These are phyloP conservation scores for Pungitius pungitius DNA, from an alignment of 2,113 vertebrate species.

Conservation along the genomic window DNA sequence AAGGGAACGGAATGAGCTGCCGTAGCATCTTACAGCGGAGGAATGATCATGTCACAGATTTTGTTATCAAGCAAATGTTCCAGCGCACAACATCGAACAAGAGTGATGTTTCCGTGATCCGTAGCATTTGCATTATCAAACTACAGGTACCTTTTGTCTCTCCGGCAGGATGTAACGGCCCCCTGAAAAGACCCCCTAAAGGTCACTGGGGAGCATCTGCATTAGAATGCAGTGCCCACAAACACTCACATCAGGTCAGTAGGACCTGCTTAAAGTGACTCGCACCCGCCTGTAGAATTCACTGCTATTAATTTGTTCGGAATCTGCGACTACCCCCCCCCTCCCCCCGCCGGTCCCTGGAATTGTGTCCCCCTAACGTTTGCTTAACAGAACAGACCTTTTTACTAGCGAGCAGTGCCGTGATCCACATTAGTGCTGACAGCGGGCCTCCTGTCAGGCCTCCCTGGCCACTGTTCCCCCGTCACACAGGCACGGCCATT, in stretches of 20 bases:
- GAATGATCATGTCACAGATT: not conserved
- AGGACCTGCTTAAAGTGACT: not conserved
- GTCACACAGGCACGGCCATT: conserved; percentile 60
- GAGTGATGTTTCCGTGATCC: not conserved
- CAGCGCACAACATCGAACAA: not conserved
- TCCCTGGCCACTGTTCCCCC: conserved; percentile 50
- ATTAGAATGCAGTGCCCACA: conserved; percentile 14
- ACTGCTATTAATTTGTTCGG: conserved; percentile 16
- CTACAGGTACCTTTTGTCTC: conserved; percentile 9
- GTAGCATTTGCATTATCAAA: not conserved
- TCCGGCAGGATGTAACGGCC: conserved; percentile 27
- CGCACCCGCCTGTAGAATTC: not conserved
- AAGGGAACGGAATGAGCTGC: not conserved
- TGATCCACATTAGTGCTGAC: conserved; percentile 77
- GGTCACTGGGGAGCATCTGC: conserved; percentile 9
- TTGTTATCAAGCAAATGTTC: not conserved
- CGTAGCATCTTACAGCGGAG: not conserved
- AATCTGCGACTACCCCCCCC: conserved; percentile 6
- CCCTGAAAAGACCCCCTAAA: conserved; percentile 18
- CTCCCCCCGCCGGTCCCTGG: not conserved
- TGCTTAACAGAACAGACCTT: conserved; percentile 31
- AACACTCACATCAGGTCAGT: conserved; percentile 2
- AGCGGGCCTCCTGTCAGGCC: conserved; percentile 68
- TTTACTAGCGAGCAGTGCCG: conserved; percentile 22
- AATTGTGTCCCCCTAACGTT: conserved; percentile 18